These are phyloP conservation scores for Rhinophrynus dorsalis DNA, from an alignment of 2,797 vertebrate species.

Conservation along the genomic window DNA sequence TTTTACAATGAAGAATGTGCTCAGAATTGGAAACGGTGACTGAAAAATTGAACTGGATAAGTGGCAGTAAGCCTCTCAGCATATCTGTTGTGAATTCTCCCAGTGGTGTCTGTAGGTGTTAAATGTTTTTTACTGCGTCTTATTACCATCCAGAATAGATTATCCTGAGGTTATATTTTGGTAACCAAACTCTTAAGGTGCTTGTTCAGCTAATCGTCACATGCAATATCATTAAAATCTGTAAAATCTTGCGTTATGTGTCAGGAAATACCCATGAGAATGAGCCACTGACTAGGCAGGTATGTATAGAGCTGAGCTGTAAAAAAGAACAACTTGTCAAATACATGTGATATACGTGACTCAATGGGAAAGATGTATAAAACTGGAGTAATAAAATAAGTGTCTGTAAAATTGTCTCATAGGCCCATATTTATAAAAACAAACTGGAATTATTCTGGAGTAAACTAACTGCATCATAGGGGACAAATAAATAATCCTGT, in stretches of 20 bases:
- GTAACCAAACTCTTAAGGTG: background rate
- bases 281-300: too few species aligned
- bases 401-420: too few species aligned
- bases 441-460: too few species aligned
- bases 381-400: too few species aligned
- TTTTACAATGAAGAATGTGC: slow-evolving; percentile 7
- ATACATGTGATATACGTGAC: too few species aligned
- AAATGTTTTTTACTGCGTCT: background rate
- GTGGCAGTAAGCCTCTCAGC: background rate
- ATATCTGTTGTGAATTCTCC: background rate
- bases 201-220: background rate
- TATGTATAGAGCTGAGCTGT: too few species aligned
- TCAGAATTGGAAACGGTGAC: background rate
- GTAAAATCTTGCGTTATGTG: background rate
- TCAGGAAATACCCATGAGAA: background rate
- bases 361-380: too few species aligned
- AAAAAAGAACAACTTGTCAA: too few species aligned
- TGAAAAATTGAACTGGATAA: background rate
- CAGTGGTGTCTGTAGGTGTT: background rate
- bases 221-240: background rate
- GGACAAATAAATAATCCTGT: too few species aligned
- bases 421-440: too few species aligned
- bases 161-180: background rate
- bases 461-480: too few species aligned
- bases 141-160: background rate